Conservation (phyloP, 2,797 vertebrate species). For the Buceros bicornis region DNA sequence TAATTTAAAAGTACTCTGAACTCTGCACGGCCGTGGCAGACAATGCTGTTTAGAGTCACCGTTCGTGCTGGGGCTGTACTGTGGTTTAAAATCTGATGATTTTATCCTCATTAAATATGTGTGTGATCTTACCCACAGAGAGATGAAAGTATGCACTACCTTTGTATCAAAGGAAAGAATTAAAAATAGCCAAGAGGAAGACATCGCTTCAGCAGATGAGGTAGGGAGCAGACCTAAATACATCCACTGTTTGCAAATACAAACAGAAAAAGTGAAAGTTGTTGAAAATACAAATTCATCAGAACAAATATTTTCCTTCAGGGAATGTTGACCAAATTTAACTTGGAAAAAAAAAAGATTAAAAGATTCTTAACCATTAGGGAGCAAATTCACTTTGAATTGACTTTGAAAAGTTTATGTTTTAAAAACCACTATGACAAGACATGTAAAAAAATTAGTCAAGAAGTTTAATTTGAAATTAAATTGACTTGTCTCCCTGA, state of each 20-base stretch:
- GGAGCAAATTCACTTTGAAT: background rate
- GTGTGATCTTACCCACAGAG: slow-evolving; percentile 14
- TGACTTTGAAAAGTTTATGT: background rate
- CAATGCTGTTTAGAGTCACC: background rate
- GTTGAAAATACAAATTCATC: background rate
- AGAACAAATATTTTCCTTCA: background rate
- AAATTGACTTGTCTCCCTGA: background rate
- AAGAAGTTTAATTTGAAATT: background rate
- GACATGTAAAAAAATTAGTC: background rate
- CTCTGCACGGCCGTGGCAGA: background rate
- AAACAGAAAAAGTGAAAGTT: background rate
- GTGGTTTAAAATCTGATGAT: background rate
- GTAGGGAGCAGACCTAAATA: slow-evolving; percentile 33
- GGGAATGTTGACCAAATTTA: background rate
- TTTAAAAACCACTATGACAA: background rate
- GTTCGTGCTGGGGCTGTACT: background rate
- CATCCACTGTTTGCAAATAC: background rate
- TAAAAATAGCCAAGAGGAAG: slow-evolving; percentile 51
- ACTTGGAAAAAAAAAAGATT: background rate
- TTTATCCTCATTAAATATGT: slow-evolving; percentile 36
- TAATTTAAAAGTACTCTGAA: background rate
- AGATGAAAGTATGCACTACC: slow-evolving; percentile 28
- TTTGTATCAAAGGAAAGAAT: slow-evolving; percentile 41
- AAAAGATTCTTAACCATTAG: background rate
- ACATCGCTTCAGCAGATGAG: background rate